Percentiles rank a stretch among this genome's conserved stretches.
phyloP scores from a whole-genome alignment of 2,797 vertebrate genomes.

The Malacoraja senta region DNA sequence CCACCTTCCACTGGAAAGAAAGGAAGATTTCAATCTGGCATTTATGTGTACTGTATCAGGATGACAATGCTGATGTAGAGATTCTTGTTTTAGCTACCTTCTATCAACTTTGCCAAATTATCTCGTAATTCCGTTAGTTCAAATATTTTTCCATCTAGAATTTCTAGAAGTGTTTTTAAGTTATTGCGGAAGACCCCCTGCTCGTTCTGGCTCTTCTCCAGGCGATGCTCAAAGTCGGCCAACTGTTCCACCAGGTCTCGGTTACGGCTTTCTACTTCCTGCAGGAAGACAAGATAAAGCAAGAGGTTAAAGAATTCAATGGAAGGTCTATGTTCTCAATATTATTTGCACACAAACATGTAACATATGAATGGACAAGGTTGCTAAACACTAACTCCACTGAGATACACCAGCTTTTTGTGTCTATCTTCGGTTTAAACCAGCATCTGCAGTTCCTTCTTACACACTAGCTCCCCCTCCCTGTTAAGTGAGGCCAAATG shows the following conservation, averaged over 20 bases:
- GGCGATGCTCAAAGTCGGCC: slow-evolving; percentile 80
- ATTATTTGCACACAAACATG: not conserved
- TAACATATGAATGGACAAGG: not conserved
- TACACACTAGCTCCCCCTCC: no score
- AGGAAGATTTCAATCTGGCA: slow-evolving; percentile 35
- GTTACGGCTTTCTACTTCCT: slow-evolving; percentile 91
- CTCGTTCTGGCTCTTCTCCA: slow-evolving; percentile 91
- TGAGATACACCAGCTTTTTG: no score
- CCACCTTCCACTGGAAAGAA: slow-evolving; percentile 23
- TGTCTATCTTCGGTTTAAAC: no score
- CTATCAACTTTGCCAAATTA: slow-evolving; percentile 90
- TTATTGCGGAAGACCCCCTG: slow-evolving; percentile 95
- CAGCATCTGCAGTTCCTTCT: no score
- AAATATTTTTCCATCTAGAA: slow-evolving; percentile 97
- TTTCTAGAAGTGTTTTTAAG: slow-evolving; percentile 94
- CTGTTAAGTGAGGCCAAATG: no score
- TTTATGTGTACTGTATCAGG: slow-evolving; percentile 27
- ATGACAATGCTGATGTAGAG: slow-evolving; percentile 29
- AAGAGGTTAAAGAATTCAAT: not conserved
- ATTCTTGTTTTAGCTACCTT: slow-evolving; percentile 80
- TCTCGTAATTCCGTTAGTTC: slow-evolving; percentile 96
- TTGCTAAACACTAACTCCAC: no score
- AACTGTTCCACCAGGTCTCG: slow-evolving; percentile 90
- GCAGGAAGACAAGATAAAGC: not conserved
- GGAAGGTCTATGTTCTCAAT: not conserved